Evolutionary conservation across 1,140 invertebrate genomes (phyloP), one percentile per base, ranked within the genome.

Genomic region (Asbolus verrucosus): DNA sequence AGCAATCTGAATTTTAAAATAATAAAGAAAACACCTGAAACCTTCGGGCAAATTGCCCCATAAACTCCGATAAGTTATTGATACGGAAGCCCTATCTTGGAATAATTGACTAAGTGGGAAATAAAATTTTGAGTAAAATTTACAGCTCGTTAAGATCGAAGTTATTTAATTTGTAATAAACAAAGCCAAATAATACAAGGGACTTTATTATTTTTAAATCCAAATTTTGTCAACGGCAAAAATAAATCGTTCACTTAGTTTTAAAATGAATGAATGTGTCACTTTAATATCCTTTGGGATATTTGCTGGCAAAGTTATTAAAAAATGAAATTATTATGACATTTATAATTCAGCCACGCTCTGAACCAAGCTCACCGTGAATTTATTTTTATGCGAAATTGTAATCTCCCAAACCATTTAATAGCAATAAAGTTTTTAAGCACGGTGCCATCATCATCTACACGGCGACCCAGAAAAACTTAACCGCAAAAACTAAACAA

Each of bases 181-280:
- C 11, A 8, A 11, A 3, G 6, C 6, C 33, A 38, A 11, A 13
- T 38, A 38, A 9, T n/a, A n/a, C n/a, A n/a, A n/a, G 33, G 11
- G 15, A 30, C 1, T 19, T 54, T 54, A 4, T 4, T 54, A 54
- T 27, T 27, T 54, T 21, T 6, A 14, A 54, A 54, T 54, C 43
- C 24, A 27, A 18, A 19, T 19, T 21, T 50, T 27, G 19, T 50
- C 24, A 54, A 54, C 46, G 46, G 46, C 24, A 54, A 54, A 54
- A 54, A 54, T 54, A 54, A 54, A 54, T 54, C 46, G 46, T 54
- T 54, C 46, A 54, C 46, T 54, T 54, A 54, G 46, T 54, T 54
- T 21, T 27, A 16, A 54, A 54, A 54, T 54, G 46, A 54, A 54
- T 54, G 21, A 54, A 54, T 54, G 46, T 54, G 46, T 54, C 46